phyloP scores from a whole-genome alignment of 2,888 invertebrate genomes.

The Mechanitis messenoides region DNA sequence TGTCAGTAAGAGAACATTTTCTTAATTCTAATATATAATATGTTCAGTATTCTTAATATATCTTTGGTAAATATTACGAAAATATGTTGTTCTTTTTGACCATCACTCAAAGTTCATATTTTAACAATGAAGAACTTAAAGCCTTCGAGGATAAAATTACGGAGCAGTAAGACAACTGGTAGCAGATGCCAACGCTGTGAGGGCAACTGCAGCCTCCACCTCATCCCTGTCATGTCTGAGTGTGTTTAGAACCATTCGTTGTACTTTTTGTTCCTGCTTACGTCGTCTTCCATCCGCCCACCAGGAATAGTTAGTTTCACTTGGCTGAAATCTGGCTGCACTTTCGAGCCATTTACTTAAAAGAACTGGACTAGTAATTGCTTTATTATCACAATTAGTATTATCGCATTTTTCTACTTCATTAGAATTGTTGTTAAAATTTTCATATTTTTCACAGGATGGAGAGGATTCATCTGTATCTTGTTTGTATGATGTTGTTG shows the following conservation, averaged over 20 bases:
- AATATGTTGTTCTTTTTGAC: too few species aligned
- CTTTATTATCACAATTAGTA: slow-evolving; percentile 37
- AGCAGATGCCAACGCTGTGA: slow-evolving; percentile 80
- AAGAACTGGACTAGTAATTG: slow-evolving; percentile 75
- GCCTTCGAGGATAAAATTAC: slow-evolving; percentile 27
- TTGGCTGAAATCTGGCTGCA: slow-evolving; percentile 83
- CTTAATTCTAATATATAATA: background rate
- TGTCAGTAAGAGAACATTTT: background rate
- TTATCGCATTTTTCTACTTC: slow-evolving; percentile 38
- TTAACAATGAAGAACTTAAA: slow-evolving; percentile 6
- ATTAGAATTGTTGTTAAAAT: slow-evolving; percentile 59
- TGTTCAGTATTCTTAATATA: background rate
- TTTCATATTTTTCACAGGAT: slow-evolving; percentile 47
- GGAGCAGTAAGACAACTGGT: slow-evolving; percentile 52
- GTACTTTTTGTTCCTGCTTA: slow-evolving; percentile 45
- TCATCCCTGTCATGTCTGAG: slow-evolving; percentile 81
- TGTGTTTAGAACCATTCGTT: slow-evolving; percentile 45
- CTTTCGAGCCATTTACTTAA: slow-evolving; percentile 86
- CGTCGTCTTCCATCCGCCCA: slow-evolving; percentile 72
- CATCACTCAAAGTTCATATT: background rate
- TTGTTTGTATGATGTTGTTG: slow-evolving; percentile 43
- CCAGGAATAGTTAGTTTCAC: slow-evolving; percentile 82
- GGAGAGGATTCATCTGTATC: slow-evolving; percentile 52
- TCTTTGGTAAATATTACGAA: too few species aligned
- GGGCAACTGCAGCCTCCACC: slow-evolving; percentile 84